Conservation (phyloP, 2,113 vertebrate genomes). For the Nycticorax nycticorax region DNA sequence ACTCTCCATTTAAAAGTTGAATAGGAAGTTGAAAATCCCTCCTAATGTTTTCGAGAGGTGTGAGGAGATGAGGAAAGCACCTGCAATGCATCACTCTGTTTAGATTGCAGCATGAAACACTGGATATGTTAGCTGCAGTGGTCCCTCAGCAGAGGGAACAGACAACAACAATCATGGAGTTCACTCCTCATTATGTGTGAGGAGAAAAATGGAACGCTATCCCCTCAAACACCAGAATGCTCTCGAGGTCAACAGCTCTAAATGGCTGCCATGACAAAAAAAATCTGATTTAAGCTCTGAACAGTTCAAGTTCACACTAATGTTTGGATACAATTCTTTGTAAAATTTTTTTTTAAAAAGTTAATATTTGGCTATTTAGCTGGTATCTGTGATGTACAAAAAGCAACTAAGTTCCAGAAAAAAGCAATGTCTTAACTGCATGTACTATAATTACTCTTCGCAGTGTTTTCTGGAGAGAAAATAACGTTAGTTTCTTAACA, state of each 20-base stretch:
- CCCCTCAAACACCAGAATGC: background rate
- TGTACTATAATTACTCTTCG: background rate
- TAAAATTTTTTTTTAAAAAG: too few species aligned
- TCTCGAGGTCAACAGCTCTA: background rate
- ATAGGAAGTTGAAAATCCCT: slow-evolving; percentile 82
- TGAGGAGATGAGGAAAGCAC: slow-evolving; percentile 79
- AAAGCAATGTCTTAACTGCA: background rate
- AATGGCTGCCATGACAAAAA: background rate
- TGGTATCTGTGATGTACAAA: background rate
- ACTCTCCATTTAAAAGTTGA: slow-evolving; percentile 76
- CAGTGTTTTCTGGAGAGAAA: background rate
- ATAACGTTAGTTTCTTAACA: background rate
- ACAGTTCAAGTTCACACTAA: background rate
- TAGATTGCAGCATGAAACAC: slow-evolving; percentile 73
- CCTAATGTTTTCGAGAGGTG: slow-evolving; percentile 83
- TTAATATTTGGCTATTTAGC: background rate
- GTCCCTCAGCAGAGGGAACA: slow-evolving; percentile 68
- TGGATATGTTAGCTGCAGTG: slow-evolving; percentile 75
- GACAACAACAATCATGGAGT: slow-evolving; percentile 74
- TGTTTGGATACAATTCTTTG: background rate
- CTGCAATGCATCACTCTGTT: slow-evolving; percentile 86
- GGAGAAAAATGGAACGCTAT: slow-evolving; percentile 45
- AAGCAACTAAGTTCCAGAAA: background rate
- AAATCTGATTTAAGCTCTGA: background rate
- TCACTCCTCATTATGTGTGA: slow-evolving; percentile 63